Evolutionary conservation across 2,797 vertebrate genomes (phyloP).

Genomic region (Podarcis lilfordi): DNA sequence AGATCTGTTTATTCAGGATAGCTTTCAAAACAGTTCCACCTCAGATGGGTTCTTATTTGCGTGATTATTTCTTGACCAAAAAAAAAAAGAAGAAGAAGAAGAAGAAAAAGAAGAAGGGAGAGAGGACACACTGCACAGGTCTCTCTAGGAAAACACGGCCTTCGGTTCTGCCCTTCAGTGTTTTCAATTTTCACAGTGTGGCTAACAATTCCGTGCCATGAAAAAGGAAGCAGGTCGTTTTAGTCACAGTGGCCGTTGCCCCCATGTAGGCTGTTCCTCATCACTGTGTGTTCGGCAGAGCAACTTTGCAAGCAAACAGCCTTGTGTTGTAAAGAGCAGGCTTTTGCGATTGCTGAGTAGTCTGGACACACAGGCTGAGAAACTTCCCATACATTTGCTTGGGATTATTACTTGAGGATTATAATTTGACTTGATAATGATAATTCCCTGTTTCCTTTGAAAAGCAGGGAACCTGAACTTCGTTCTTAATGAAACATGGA

Average conservation of each 20-base stretch:
- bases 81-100: not conserved
- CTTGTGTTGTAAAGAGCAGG: rapidly evolving
- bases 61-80: slow-evolving; percentile 35
- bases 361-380: not conserved
- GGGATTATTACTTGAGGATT: not conserved
- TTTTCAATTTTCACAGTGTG: slow-evolving; percentile 24
- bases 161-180: slow-evolving; percentile 25
- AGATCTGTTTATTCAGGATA: slow-evolving; percentile 45
- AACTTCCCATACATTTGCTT: not conserved
- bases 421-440: not conserved
- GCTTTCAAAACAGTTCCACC: slow-evolving; percentile 48
- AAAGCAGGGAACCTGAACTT: not conserved
- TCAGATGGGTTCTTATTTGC: slow-evolving; percentile 22
- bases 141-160: slow-evolving; percentile 9
- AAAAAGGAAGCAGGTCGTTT: slow-evolving; percentile 26
- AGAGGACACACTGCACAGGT: slow-evolving; percentile 21
- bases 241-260: slow-evolving; percentile 1
- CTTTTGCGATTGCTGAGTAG: rapidly evolving
- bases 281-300: not conserved
- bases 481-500: not conserved
- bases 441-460: not conserved
- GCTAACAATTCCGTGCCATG: slow-evolving; percentile 18
- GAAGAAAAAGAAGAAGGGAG: slow-evolving; percentile 9
- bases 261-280: not conserved
- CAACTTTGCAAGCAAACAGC: not conserved